phyloP scores from a whole-genome alignment of 2,888 invertebrate species.

The Deilephila porcellus region DNA sequence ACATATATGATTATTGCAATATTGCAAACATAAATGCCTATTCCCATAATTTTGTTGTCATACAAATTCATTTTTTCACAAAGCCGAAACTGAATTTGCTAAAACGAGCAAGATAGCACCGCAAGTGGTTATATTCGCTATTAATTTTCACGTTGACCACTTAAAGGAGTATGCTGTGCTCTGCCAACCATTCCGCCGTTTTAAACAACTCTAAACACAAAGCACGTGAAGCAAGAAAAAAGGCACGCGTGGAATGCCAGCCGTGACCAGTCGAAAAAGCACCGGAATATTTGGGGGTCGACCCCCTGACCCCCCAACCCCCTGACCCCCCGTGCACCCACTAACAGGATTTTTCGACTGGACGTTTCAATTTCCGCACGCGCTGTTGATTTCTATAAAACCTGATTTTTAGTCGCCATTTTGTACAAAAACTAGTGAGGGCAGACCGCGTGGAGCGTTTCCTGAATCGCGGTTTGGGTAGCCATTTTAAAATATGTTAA shows the following conservation, averaged over 20 bases:
- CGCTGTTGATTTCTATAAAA: conserved; percentile 24
- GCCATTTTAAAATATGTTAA: too few relatives aligned
- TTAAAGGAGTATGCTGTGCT: neutral
- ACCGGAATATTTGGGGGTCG: conserved; percentile 3
- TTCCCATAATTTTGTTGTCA: too few relatives aligned
- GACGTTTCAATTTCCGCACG: conserved; percentile 28
- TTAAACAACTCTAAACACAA: neutral
- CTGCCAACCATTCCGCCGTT: conserved; percentile 9
- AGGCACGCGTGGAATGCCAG: neutral
- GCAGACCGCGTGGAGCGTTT: too few relatives aligned
- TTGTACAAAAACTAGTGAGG: neutral
- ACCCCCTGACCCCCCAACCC: neutral
- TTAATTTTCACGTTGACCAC: neutral
- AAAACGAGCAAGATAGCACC: neutral
- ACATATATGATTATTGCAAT: too few relatives aligned
- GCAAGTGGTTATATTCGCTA: neutral
- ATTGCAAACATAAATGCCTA: too few relatives aligned
- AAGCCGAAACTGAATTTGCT: too few relatives aligned
- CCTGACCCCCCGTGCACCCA: neutral
- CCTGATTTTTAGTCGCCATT: conserved; percentile 4
- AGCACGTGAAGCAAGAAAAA: neutral
- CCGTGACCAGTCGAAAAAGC: conserved; percentile 7
- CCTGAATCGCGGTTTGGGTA: too few relatives aligned
- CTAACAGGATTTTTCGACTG: conserved; percentile 23
- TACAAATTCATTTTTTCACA: neutral